Evolutionary conservation across 1,140 invertebrate species (phyloP).

Genomic region (Rhagoletis pomonella): DNA sequence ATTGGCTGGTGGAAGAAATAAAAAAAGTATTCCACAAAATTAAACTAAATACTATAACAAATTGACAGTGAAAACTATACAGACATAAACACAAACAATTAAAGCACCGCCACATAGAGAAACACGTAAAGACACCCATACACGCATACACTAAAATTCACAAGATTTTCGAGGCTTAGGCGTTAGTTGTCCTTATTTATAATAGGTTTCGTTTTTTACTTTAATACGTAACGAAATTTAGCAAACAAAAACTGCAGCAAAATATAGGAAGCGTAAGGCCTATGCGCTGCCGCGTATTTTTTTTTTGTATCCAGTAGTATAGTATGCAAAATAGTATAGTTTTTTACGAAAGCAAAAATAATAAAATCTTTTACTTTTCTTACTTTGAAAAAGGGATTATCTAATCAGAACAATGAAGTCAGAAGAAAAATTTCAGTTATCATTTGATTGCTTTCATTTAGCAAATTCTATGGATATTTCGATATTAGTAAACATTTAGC

Average conservation of each 20-base stretch:
- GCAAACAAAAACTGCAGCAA: background rate
- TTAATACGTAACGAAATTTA: constrained; percentile 41
- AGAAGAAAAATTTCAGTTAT: background rate
- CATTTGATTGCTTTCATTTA: background rate
- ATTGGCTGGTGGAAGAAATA: background rate
- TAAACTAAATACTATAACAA: background rate
- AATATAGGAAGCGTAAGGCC: background rate
- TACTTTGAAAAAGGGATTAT: background rate
- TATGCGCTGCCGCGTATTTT: background rate
- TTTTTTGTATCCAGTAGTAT: background rate
- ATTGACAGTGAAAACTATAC: background rate
- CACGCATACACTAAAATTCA: background rate
- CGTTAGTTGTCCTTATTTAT: constrained; percentile 45
- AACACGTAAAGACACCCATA: background rate
- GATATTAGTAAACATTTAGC: background rate
- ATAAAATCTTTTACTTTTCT: background rate
- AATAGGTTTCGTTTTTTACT: constrained; percentile 37
- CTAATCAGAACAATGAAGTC: background rate
- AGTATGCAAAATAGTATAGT: constrained; percentile 3
- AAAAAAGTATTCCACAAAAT: constrained; percentile 29
- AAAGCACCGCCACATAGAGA: background rate
- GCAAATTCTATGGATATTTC: background rate
- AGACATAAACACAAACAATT: background rate
- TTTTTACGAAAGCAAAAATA: background rate
- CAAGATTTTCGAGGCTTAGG: constrained; percentile 50